These are phyloP conservation scores for Syndactyla subalaris DNA, from an alignment of 2,797 vertebrate species.

Conservation along the genomic window DNA sequence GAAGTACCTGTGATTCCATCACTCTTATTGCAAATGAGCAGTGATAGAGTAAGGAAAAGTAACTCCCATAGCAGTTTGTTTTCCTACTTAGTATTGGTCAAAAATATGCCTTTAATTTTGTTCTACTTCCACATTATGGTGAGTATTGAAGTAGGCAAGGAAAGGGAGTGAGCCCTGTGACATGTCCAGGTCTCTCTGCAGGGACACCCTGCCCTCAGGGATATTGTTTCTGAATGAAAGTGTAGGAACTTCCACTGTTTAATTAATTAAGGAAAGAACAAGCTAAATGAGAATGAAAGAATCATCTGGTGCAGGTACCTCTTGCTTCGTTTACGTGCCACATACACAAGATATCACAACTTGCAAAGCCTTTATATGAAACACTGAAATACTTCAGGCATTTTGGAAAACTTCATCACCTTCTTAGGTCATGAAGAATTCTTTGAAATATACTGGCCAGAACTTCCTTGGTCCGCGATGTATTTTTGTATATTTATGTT, in stretches of 20 bases:
- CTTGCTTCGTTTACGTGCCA: background rate
- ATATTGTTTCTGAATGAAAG: background rate
- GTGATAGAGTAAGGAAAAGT: background rate
- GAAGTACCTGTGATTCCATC: background rate
- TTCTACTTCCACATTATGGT: background rate
- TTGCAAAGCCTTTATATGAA: background rate
- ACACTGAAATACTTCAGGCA: background rate
- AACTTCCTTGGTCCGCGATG: background rate
- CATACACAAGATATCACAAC: background rate
- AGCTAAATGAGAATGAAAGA: background rate
- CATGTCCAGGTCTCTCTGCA: background rate
- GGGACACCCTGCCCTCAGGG: background rate
- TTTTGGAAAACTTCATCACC: background rate
- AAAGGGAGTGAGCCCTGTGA: background rate
- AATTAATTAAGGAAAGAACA: background rate
- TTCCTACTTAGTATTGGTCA: background rate
- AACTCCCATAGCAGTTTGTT: background rate
- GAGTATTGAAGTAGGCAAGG: background rate
- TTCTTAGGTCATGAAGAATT: background rate
- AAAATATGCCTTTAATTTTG: background rate
- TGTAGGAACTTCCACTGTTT: background rate
- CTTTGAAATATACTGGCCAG: background rate
- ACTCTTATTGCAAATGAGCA: background rate
- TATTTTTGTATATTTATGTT: background rate
- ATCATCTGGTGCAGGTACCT: background rate